Conservation (phyloP, 1,140 invertebrate genomes). For the Drosophila teissieri region DNA sequence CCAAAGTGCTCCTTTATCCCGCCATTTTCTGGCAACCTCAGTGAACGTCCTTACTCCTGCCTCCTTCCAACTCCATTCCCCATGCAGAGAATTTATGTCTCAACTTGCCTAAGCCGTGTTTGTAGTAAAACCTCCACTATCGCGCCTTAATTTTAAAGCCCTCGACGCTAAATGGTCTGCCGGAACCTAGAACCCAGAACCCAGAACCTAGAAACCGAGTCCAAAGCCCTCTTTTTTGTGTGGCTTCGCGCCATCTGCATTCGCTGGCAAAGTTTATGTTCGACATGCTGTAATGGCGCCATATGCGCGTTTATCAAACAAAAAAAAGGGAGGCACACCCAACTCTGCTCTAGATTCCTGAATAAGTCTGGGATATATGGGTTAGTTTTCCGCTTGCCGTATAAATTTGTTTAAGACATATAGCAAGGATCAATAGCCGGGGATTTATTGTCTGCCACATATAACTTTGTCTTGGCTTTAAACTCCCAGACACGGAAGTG, state of each 20-base stretch:
- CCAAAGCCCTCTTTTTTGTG: conserved; percentile 3
- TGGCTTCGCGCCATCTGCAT: conserved; percentile 51
- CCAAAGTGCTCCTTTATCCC: background rate
- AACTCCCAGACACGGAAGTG: conserved; percentile 54
- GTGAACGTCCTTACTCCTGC: background rate
- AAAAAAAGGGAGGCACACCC: conserved; percentile 3
- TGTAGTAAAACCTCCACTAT: conserved; percentile 63
- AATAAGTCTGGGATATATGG: conserved; percentile 53
- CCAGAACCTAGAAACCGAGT: background rate
- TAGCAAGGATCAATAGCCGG: conserved; percentile 76
- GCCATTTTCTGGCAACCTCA: background rate
- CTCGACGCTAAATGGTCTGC: conserved; percentile 49
- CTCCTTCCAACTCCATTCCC: conserved; percentile 1
- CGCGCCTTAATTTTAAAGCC: conserved; percentile 74
- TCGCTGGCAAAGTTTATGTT: conserved; percentile 71
- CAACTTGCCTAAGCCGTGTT: conserved; percentile 49
- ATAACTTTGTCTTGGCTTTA: conserved; percentile 77
- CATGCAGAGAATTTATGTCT: conserved; percentile 55
- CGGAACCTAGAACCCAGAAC: background rate
- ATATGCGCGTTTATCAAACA: conserved; percentile 76
- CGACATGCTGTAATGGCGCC: conserved; percentile 77
- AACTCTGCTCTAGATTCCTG: background rate
- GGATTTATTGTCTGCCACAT: conserved; percentile 77
- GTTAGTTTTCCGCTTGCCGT: conserved; percentile 76
- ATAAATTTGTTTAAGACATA: conserved; percentile 83